phyloP scores from a whole-genome alignment of 2,888 invertebrate genomes.

The Hylaea fasciaria region DNA sequence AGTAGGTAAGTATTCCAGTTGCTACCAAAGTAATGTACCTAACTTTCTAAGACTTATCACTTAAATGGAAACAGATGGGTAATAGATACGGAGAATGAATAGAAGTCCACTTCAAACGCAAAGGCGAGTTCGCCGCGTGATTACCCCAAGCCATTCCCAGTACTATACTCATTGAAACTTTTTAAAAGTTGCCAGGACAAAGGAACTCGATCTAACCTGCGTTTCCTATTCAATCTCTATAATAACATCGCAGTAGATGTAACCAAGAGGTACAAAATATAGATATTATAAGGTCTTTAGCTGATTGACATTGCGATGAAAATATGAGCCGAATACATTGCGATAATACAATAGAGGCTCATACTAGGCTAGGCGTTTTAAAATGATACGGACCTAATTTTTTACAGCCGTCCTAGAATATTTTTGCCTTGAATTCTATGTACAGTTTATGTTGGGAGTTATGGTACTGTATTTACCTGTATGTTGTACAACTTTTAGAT shows the following conservation, averaged over 20 bases:
- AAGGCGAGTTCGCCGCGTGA: conserved; percentile 22
- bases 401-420: too few species aligned
- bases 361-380: too few species aligned
- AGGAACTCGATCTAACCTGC: conserved; percentile 38
- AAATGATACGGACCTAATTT: too few species aligned
- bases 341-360: too few species aligned
- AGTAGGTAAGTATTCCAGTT: too few species aligned
- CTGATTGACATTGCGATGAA: too few species aligned
- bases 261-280: neutral
- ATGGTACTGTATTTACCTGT: neutral
- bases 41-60: neutral
- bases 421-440: too few species aligned
- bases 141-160: conserved; percentile 22
- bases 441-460: too few species aligned
- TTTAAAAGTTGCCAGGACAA: conserved; percentile 38
- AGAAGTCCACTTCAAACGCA: conserved; percentile 17
- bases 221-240: conserved; percentile 37
- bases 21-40: neutral
- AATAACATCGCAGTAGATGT: conserved; percentile 6
- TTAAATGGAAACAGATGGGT: conserved; percentile 14
- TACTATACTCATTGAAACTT: conserved; percentile 27
- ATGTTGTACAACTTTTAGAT: neutral
- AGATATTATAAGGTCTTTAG: neutral
- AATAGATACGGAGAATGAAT: conserved; percentile 12
- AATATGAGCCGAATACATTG: too few species aligned